Percentiles rank a stretch among this genome's conserved stretches.
Conservation (phyloP, 2,113 vertebrate species). For the Trichechus manatus region DNA sequence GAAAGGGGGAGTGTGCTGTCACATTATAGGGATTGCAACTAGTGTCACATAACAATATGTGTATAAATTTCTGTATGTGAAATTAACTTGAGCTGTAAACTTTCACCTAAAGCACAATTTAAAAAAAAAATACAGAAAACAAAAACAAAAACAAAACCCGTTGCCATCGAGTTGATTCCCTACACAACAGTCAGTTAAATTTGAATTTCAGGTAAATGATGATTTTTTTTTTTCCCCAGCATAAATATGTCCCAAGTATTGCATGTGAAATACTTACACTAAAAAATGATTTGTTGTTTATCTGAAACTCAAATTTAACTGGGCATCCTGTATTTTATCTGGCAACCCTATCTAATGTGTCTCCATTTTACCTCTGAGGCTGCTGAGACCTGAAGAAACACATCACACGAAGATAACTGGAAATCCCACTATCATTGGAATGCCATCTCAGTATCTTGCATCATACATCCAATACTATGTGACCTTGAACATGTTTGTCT, state of each 20-base stretch:
- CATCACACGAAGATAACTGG: not conserved
- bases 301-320: not conserved
- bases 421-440: not conserved
- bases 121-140: too few relatives aligned
- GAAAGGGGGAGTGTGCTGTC: too few relatives aligned
- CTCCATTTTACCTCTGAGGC: not conserved
- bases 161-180: not conserved
- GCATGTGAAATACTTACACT: not conserved
- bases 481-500: conserved; percentile 36
- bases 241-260: not conserved
- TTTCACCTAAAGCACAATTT: too few relatives aligned
- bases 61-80: too few relatives aligned
- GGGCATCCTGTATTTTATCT: not conserved
- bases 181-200: not conserved
- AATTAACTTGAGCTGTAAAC: too few relatives aligned
- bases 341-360: not conserved
- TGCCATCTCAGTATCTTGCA: not conserved
- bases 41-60: too few relatives aligned
- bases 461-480: not conserved
- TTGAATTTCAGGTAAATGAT: conserved; percentile 25
- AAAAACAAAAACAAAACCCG: too few relatives aligned
- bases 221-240: not conserved
- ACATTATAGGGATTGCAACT: too few relatives aligned
- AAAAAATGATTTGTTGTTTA: not conserved
- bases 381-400: not conserved